These are phyloP conservation scores for Zophobas morio DNA, from an alignment of 1,140 invertebrate genomes.

Conservation along the genomic window DNA sequence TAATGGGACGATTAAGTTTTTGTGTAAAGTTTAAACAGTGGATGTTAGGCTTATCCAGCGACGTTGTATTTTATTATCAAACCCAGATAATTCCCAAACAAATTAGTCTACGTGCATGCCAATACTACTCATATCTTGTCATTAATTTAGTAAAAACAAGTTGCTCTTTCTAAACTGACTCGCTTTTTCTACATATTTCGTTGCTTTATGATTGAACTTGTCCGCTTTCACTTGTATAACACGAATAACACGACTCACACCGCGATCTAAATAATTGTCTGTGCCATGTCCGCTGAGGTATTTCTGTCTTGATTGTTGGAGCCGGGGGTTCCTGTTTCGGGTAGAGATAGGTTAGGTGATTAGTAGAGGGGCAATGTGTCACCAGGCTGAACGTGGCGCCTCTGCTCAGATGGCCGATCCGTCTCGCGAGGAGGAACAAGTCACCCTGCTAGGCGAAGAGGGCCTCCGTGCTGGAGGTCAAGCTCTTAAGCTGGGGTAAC, in stretches of 20 bases:
- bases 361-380: constrained; percentile 70
- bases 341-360: constrained; percentile 67
- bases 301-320: constrained; percentile 34
- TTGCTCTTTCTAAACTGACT: constrained; percentile 1
- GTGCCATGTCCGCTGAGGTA: constrained; percentile 20
- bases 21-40: neutral
- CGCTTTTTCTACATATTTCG: constrained; percentile 36
- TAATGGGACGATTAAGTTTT: neutral
- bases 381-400: constrained; percentile 76
- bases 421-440: constrained; percentile 93
- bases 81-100: constrained; percentile 6
- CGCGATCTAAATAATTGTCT: neutral
- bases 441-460: constrained; percentile 94
- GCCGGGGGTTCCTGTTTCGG: constrained; percentile 58
- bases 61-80: constrained; percentile 3
- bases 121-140: no score
- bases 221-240: neutral
- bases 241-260: neutral
- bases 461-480: constrained; percentile 92
- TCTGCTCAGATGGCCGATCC: constrained; percentile 90
- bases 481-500: constrained; percentile 94
- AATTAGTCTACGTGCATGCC: no score
- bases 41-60: neutral
- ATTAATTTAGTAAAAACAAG: neutral
- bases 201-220: neutral